Conservation (phyloP, 2,888 invertebrate genomes). For the Pandemis corylana region DNA sequence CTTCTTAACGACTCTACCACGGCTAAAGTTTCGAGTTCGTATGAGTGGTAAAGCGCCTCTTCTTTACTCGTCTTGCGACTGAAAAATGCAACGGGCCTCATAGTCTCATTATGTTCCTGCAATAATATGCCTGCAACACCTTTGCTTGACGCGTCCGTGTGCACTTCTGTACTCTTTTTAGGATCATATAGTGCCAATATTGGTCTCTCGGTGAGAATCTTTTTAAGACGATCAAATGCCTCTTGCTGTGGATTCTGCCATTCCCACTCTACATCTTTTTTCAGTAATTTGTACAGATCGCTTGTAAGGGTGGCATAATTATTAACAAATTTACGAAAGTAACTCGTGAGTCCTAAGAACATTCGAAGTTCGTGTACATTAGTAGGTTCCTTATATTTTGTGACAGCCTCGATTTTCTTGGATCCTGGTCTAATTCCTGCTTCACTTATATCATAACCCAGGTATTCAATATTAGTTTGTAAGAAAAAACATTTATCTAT, state of each 20-base stretch:
- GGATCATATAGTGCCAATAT: not conserved
- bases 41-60: slow-evolving; percentile 6
- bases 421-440: too few relatives aligned
- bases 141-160: not conserved
- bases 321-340: not conserved
- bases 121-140: not conserved
- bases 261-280: not conserved
- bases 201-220: not conserved
- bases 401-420: not conserved
- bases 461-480: too few relatives aligned
- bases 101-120: not conserved
- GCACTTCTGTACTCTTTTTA: not conserved
- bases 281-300: not conserved
- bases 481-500: too few relatives aligned
- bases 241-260: not conserved
- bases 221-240: not conserved
- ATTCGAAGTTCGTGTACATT: not conserved
- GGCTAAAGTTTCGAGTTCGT: not conserved
- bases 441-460: too few relatives aligned
- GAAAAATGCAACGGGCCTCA: not conserved
- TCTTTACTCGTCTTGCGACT: slow-evolving; percentile 1
- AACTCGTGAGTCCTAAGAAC: not conserved
- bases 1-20: not conserved
- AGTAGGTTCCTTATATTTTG: not conserved
- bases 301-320: not conserved